Base-by-base conservation (phyloP, 1,140 invertebrate genomes). In the Lepidurus packardi region DNA sequence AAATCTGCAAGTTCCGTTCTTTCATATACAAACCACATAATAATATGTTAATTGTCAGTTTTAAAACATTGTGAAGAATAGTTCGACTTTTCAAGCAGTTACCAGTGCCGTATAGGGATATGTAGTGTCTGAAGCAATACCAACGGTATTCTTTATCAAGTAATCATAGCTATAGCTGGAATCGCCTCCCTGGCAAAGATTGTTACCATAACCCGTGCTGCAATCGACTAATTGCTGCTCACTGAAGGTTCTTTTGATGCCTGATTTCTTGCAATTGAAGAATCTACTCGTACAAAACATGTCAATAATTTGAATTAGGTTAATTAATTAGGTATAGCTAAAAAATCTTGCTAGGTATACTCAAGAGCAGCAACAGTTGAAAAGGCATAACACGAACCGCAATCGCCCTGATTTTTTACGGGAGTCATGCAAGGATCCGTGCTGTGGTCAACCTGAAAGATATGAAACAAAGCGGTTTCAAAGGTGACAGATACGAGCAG, bases 191-290 rank as follows among this genome's bases (percentile, higher is more conserved):
- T 10, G 0, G 24, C 76, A 77, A 10, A n/a, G 11, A 16, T 11
- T 3, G 42, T 77, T 47, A 7, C 2, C 10, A 0, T 7, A 93
- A 82, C 92, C 93, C 95, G 96, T 10, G 43, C n/a, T 21, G 24
- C 76, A 77, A 10, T 47, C 45, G 25, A 77, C 76, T 7, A 77
- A 34, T 6, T 77, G 13, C 47, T 77, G 76, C 42, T 25, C 41
- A 16, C 76, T 77, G 76, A 73, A 77, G n/a, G n/a, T 77, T 34
- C 21, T 16, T n/a, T 21, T 43, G 41, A 42, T 21, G 11, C n/a
- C 41, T 10, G 24, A 44, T 2, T 47, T 77, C 76, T 43, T 24
- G 21, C 65, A 78, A 16, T 42, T 78, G 73, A 16, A 78, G 42
- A n/a, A 65, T 13, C 47, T 65, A 9, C 13, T 6, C 7, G 16